phyloP scores from a whole-genome alignment of 2,797 vertebrate genomes.

The Microctenopoma stevenorrisi region DNA sequence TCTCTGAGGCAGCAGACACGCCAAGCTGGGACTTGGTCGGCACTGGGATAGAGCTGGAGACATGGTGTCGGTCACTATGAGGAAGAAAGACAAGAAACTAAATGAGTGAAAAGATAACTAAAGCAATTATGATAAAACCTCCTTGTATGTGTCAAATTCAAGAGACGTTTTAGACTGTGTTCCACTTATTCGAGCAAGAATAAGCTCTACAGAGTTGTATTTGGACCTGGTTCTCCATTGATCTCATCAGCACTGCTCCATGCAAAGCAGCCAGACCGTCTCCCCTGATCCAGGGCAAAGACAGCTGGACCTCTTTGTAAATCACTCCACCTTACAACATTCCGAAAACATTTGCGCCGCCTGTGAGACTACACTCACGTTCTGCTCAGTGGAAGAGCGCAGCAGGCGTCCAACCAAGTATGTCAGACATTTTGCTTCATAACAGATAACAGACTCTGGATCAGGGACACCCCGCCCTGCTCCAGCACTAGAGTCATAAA shows the following conservation, averaged over 20 bases:
- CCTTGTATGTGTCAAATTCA: background rate
- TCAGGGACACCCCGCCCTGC: conserved; percentile 49
- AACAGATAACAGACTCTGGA: conserved; percentile 75
- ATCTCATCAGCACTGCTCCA: conserved; percentile 43
- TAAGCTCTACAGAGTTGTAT: background rate
- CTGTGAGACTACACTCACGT: conserved; percentile 37
- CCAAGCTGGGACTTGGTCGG: conserved; percentile 88
- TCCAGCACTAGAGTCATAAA: conserved; percentile 59
- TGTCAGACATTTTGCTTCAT: conserved; percentile 70
- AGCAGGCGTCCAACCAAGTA: conserved; percentile 70
- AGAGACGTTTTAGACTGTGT: background rate
- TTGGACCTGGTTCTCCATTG: conserved; percentile 36
- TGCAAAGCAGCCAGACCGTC: conserved; percentile 19
- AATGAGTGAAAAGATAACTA: conserved; percentile 14
- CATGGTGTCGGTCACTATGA: conserved; percentile 88
- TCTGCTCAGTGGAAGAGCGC: conserved; percentile 50
- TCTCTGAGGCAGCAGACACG: conserved; percentile 82
- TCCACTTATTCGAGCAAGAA: background rate
- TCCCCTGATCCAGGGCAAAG: conserved; percentile 37
- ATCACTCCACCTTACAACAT: conserved; percentile 63
- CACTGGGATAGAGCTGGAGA: conserved; percentile 92
- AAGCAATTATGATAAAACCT: background rate
- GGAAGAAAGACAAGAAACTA: conserved; percentile 18
- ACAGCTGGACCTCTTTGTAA: conserved; percentile 73
- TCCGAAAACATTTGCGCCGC: conserved; percentile 67